Base-by-base conservation (phyloP, 2,113 vertebrate species). In the Chlorodrepanis virens region DNA sequence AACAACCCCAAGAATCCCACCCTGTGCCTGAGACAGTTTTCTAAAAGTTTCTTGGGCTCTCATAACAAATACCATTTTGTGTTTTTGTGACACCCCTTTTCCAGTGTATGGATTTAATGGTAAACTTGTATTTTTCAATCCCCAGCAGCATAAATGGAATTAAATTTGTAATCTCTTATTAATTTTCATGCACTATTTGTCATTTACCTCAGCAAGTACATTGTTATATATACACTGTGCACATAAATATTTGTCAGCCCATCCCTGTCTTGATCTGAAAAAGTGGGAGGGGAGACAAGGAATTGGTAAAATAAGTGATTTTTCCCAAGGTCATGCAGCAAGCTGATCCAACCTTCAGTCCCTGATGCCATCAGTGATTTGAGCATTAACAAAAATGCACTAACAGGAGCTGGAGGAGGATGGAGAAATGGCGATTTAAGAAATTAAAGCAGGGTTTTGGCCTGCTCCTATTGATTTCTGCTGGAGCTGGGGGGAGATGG, bases 321-420 rank as follows among this genome's bases (percentile, higher is more conserved):
- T 89, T 95, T 44, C 53, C 65, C n/a, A 69, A 79, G 77, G 61
- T 80, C 33, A 12, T 2, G 17, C 40, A 53, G 40, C 25, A 77
- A 45, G 52, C 67, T 0, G 1, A 9, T 28, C 25, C 45, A 56
- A 2, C 9, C 35, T 20, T 33, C 5, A 0, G 10, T 54, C 37
- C 70, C 15, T 18, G 78, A 13, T 67, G 42, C 45, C 68, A 28
- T 15, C 47, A 6, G 28, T 14, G 20, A 60, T 70, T 71, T 50
- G 35, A 17, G 17, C 4, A 0, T 53, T 23, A 16, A 24, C 2
- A 2, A 33, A 23, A 39, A 39, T 3, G 28, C 28, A 4, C 27
- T 28, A 42, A 35, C 19, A 28, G 71, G 63, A 85, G 47, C 53
- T 68, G 70, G 49, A 69, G 61, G 12, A 83, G 23, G 18, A 27